A percentile compares a stretch with the other conserved stretches of the same genome.
Conservation (phyloP, 2,113 vertebrate species). For the Gnathonemus echidnorhynchus region DNA sequence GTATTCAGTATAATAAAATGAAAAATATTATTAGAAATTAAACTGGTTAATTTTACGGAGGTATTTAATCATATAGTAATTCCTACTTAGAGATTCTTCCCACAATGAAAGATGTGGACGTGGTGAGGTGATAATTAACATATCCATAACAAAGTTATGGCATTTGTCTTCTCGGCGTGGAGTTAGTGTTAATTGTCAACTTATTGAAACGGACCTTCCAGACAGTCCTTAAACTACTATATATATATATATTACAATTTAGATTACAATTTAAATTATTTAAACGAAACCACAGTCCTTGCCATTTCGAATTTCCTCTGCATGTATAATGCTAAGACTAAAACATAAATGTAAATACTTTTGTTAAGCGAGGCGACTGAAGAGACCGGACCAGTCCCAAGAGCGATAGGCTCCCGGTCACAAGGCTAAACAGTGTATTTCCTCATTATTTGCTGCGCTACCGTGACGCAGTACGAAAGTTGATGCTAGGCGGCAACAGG, state of each 20-base stretch:
- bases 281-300: background rate
- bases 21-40: background rate
- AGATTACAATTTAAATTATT: background rate
- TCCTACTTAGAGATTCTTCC: background rate
- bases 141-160: background rate
- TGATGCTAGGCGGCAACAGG: conserved; percentile 10
- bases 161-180: background rate
- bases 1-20: background rate
- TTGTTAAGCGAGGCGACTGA: background rate
- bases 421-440: background rate
- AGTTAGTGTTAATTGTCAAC: background rate
- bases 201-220: background rate
- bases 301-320: background rate
- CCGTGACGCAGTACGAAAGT: conserved; percentile 24
- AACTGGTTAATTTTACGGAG: background rate
- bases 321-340: background rate
- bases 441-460: conserved; percentile 13
- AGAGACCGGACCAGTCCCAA: background rate
- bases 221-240: background rate
- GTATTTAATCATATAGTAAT: background rate
- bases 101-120: background rate
- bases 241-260: too few relatives aligned
- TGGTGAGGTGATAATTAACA: background rate
- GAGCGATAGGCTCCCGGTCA: background rate
- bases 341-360: background rate